Percentiles rank a stretch among this genome's conserved stretches.
Evolutionary conservation across 1,140 invertebrate genomes (phyloP).

Genomic region (Drosophila leontia): DNA sequence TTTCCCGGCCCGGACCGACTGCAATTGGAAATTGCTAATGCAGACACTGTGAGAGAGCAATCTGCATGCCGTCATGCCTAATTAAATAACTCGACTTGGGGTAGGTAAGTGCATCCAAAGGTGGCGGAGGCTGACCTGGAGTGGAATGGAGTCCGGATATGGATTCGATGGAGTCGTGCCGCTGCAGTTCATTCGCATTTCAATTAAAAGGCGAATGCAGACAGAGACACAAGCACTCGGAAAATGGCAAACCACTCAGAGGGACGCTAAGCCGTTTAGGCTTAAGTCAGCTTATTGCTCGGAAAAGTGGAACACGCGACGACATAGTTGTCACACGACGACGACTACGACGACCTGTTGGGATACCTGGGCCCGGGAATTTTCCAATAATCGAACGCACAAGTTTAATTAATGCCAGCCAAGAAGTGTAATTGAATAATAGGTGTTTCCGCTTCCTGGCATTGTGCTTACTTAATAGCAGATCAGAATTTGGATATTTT

Average conservation of each 20-base stretch:
- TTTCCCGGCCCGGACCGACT: conserved; percentile 15
- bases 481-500: conserved; percentile 11
- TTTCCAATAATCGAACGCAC: conserved; percentile 39
- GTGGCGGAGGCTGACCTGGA: not conserved
- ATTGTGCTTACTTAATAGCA: not conserved
- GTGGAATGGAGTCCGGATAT: conserved; percentile 11
- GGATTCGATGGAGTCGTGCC: conserved; percentile 1
- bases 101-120: conserved; percentile 19
- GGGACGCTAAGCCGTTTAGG: conserved; percentile 65
- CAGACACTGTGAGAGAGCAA: conserved; percentile 28
- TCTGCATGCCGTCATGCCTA: conserved; percentile 46
- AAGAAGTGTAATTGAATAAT: conserved; percentile 6
- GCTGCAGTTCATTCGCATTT: conserved; percentile 73
- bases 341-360: conserved; percentile 51
- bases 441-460: conserved; percentile 3
- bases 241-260: conserved; percentile 57
- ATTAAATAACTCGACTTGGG: conserved; percentile 59
- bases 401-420: conserved; percentile 18
- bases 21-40: conserved; percentile 43
- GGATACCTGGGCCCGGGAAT: conserved; percentile 37
- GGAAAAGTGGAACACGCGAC: conserved; percentile 59
- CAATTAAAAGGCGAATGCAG: conserved; percentile 55
- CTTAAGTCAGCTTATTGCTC: conserved; percentile 67
- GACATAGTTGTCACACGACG: conserved; percentile 46
- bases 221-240: conserved; percentile 28